phyloP scores from a whole-genome alignment of 2,113 vertebrate species.

The Alouatta palliata region DNA sequence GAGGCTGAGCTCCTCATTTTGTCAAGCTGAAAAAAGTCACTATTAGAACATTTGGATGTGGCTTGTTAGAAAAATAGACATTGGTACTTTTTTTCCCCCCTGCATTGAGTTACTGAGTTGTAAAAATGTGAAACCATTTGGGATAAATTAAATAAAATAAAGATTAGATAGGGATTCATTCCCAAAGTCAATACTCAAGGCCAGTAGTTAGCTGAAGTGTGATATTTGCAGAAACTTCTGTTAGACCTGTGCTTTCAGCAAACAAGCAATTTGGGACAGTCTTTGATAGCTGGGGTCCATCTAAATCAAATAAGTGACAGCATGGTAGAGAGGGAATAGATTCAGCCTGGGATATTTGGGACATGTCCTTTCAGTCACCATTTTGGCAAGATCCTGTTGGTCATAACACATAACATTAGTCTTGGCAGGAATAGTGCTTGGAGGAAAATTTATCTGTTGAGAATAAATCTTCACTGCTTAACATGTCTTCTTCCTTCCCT shows the following conservation, averaged over 20 bases:
- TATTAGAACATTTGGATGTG: neutral
- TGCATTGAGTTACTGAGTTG: neutral
- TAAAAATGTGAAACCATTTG: neutral
- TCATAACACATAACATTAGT: neutral
- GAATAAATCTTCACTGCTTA: neutral
- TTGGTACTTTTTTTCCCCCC: neutral
- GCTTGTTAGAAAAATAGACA: neutral
- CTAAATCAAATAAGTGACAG: neutral
- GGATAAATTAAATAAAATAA: neutral
- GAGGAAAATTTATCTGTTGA: neutral
- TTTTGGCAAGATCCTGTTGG: neutral
- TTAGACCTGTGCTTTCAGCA: neutral
- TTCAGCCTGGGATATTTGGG: neutral
- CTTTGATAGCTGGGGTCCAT: slow-evolving; percentile 14
- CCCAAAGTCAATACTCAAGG: neutral
- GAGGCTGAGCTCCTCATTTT: neutral
- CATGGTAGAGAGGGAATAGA: neutral
- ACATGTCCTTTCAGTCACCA: neutral
- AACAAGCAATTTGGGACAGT: neutral
- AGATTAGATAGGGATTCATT: neutral
- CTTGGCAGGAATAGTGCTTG: neutral
- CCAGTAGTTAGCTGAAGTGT: neutral
- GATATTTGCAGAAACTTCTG: neutral
- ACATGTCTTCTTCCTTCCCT: neutral
- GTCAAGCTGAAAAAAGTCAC: neutral